phyloP scores from a whole-genome alignment of 1,140 invertebrate species.

The Andricus grossulariae region DNA sequence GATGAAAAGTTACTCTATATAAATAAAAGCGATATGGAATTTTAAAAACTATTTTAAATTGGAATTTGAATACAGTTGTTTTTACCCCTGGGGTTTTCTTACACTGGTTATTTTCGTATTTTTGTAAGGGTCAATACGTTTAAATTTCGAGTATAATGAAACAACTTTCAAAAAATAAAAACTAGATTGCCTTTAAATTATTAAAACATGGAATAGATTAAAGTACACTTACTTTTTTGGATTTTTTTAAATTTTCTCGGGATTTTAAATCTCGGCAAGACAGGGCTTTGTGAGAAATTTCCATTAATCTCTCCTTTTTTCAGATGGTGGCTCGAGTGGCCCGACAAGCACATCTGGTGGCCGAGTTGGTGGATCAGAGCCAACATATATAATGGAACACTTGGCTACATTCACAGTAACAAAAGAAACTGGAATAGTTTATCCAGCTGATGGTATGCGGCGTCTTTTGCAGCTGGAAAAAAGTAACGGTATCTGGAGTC shows the following conservation, averaged over 20 bases:
- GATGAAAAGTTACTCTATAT: no score
- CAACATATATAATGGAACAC: conserved; percentile 95
- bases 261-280: neutral
- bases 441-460: conserved; percentile 96
- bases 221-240: neutral
- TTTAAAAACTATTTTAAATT: no score
- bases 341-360: conserved; percentile 63
- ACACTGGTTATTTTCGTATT: no score
- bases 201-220: no score
- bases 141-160: no score
- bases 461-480: conserved; percentile 96
- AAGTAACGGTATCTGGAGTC: conserved; percentile 98
- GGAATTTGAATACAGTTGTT: no score
- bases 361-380: conserved; percentile 72
- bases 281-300: neutral
- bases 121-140: no score
- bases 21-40: no score
- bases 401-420: conserved; percentile 98
- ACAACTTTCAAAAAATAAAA: no score
- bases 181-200: no score
- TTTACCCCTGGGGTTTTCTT: no score
- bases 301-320: conserved; percentile 23
- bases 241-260: neutral
- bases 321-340: conserved; percentile 64
- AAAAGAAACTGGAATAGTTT: conserved; percentile 89